Evolutionary conservation across 2,113 vertebrate species (phyloP).

Genomic region (Oryzias javanicus): DNA sequence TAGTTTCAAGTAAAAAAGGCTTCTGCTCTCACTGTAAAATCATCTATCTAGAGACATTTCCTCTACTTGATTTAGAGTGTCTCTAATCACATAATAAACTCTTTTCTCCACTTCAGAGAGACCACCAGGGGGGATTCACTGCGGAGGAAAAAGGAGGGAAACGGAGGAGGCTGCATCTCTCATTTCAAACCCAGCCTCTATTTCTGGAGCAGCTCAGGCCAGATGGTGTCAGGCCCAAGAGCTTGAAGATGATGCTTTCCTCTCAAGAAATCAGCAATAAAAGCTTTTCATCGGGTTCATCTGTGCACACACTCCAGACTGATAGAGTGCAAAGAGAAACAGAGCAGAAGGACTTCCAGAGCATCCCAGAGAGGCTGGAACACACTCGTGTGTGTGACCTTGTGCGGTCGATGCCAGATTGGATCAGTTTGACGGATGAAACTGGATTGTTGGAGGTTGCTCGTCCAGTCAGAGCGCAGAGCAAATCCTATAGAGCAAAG

Average conservation of each 20-base stretch:
- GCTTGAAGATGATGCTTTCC: constrained; percentile 37
- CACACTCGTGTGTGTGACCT: constrained; percentile 3
- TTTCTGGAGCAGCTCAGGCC: constrained; percentile 68
- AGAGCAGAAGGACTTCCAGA: background rate
- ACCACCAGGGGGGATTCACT: constrained; percentile 32
- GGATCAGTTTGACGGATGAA: background rate
- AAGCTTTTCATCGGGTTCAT: constrained; percentile 3
- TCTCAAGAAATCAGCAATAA: constrained; percentile 46
- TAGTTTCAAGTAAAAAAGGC: background rate
- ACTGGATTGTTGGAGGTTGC: background rate
- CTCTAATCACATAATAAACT: constrained; percentile 48
- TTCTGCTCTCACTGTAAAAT: constrained; percentile 7
- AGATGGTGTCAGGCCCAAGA: constrained; percentile 36
- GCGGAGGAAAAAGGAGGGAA: constrained; percentile 19
- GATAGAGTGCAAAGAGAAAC: background rate
- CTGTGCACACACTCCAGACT: constrained; percentile 7
- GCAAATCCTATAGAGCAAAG: no score
- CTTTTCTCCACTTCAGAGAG: constrained; percentile 45
- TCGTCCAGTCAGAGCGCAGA: background rate
- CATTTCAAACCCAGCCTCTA: constrained; percentile 72
- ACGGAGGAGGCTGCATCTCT: constrained; percentile 31
- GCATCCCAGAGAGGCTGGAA: constrained; percentile 1
- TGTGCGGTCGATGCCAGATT: background rate
- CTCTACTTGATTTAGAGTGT: constrained; percentile 28
- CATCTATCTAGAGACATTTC: constrained; percentile 22